Base-by-base conservation (phyloP, 2,113 vertebrate genomes). In the Copsychus sechellarum region DNA sequence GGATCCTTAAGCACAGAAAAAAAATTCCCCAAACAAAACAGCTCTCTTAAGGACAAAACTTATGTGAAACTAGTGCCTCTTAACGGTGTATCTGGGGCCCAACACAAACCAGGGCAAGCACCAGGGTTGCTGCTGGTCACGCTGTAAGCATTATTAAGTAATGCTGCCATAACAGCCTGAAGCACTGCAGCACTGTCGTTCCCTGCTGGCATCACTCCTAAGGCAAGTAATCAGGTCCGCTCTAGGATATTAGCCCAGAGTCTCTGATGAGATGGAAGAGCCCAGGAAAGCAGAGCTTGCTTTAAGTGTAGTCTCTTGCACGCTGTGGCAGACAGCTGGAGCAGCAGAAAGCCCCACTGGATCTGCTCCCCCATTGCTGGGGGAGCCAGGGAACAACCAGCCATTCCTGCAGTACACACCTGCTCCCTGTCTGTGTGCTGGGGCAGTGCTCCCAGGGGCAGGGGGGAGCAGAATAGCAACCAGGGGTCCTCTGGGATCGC, bases 171-270 rank as follows among this genome's bases (percentile, higher is more conserved):
- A 85, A 65, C 18, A 92, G 50, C 50, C 29, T 77, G 38, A 77
- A 92, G 47, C 47, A 25, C 66, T 26, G 38, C 19, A 24, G 33
- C 19, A 31, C 23, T 4, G 0, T 26, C 5, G 0, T 42, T 69
- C n/a, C 66, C 62, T 0, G 0, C 42, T 54, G 64, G 54, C 71
- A 54, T 50, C 5, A 0, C 14, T 90, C 76, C 60, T 42, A 45
- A 73, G 58, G 24, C 33, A 83, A 43, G 31, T 42, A 42, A 69
- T 42, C 1, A 0, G 43, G 26, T 51, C 54, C 0, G 0, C 58
- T 54, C 21, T 8, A 42, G 45, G 38, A 34, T 73, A 20, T 40
- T 47, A 66, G 23, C 50, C 82, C 66, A 82, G 36, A 29, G 38
- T 28, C 57, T 48, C 51, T 54, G 12, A 40, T 8, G 42, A 14